Evolutionary conservation across 2,888 invertebrate species (phyloP).

Genomic region (Lissocephala sabroskyi): DNA sequence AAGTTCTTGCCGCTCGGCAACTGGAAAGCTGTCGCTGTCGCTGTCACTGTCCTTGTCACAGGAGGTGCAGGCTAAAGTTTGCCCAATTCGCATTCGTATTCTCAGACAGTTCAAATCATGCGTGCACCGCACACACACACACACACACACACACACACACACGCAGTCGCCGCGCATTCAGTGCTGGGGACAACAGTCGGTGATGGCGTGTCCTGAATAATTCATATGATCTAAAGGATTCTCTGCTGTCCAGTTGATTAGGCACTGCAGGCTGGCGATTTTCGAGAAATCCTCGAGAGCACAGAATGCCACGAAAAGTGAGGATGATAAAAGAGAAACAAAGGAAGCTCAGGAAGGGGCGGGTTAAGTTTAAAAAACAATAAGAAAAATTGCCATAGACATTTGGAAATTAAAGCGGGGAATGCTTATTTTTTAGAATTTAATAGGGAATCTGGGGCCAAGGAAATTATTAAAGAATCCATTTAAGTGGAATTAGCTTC

Average conservation of each 20-base stretch:
- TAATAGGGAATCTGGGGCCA: too few relatives aligned
- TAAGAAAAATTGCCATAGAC: too few relatives aligned
- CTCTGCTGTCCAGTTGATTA: neutral
- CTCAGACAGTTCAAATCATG: constrained; percentile 48
- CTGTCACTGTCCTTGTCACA: constrained; percentile 13
- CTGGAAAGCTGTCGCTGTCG: constrained; percentile 42
- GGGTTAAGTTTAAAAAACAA: too few relatives aligned
- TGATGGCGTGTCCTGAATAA: constrained; percentile 31
- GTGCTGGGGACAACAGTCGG: neutral
- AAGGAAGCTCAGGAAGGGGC: neutral
- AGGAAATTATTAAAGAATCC: too few relatives aligned
- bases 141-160: too few relatives aligned
- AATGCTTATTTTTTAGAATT: too few relatives aligned
- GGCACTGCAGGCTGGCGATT: constrained; percentile 1
- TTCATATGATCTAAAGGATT: constrained; percentile 35
- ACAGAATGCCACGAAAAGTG: neutral
- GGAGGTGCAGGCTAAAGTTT: constrained; percentile 43
- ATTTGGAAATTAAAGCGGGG: too few relatives aligned
- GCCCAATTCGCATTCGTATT: constrained; percentile 25
- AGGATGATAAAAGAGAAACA: neutral
- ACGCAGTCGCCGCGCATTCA: too few relatives aligned
- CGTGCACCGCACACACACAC: too few relatives aligned
- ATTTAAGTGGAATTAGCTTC: too few relatives aligned
- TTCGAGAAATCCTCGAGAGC: neutral
- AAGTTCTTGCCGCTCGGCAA: constrained; percentile 19